Evolutionary conservation across 2,113 vertebrate species (phyloP).

Genomic region (Ibidorhyncha struthersii): DNA sequence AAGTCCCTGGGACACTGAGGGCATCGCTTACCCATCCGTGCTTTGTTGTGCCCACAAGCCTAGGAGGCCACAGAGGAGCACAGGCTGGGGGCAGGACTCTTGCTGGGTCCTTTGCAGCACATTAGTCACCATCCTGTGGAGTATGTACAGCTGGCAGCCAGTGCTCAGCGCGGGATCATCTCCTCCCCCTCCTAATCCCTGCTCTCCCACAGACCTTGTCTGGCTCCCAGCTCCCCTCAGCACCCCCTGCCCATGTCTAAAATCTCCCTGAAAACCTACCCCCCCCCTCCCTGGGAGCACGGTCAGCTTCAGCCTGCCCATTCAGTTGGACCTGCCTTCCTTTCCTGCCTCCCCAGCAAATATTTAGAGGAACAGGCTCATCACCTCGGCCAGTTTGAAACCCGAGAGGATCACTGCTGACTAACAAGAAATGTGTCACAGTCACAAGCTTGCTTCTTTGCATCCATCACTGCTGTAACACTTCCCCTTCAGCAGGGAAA

Average conservation of each 20-base stretch:
- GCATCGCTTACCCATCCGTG: background rate
- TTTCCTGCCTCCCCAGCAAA: background rate
- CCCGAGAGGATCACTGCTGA: background rate
- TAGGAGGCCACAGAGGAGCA: background rate
- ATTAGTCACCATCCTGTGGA: background rate
- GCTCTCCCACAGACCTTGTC: accelerated
- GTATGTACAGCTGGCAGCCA: background rate
- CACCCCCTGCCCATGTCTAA: background rate
- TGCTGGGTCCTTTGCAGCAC: background rate
- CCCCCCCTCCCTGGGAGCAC: background rate
- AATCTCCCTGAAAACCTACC: background rate
- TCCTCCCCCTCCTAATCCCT: background rate
- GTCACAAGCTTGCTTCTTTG: background rate
- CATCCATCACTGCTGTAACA: background rate
- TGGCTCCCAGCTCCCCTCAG: background rate
- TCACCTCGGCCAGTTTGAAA: background rate
- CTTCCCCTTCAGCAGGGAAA: background rate
- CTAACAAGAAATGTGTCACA: background rate
- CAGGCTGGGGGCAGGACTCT: background rate
- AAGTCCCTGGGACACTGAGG: accelerated
- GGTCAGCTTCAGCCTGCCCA: background rate
- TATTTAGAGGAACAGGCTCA: background rate
- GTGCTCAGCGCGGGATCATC: accelerated
- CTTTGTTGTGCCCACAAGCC: background rate
- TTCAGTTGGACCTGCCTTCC: background rate